These are phyloP conservation scores for Diglossa cyanea DNA, from an alignment of 2,797 vertebrate species.

Conservation along the genomic window DNA sequence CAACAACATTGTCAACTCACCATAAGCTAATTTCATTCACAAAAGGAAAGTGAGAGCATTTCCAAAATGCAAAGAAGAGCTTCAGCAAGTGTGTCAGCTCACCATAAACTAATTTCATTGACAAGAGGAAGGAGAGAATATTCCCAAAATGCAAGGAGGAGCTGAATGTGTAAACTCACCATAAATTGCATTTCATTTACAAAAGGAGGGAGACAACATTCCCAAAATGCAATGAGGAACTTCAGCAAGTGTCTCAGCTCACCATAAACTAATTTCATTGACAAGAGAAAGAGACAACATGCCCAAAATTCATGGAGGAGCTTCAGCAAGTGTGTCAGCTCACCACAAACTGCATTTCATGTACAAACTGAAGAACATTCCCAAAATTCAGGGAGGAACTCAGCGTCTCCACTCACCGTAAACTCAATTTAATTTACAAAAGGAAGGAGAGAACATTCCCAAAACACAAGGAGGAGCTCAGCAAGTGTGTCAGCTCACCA, in stretches of 20 bases:
- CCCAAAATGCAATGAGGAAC: neutral
- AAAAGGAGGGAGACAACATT: neutral
- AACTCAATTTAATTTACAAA: neutral
- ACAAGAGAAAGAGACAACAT: neutral
- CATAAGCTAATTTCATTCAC: neutral
- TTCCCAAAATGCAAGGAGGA: neutral
- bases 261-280: neutral
- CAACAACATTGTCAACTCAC: neutral
- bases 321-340: neutral
- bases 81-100: neutral
- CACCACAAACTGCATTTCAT: neutral
- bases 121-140: neutral
- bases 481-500: neutral
- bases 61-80: neutral
- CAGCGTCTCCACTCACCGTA: neutral
- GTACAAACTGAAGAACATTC: neutral
- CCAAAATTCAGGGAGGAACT: accelerated
- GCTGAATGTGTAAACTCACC: accelerated
- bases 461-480: accelerated
- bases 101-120: neutral
- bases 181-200: neutral
- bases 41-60: neutral
- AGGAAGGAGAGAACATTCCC: neutral
- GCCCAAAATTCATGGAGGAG: neutral
- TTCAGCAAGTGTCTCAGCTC: no score